phyloP scores from a whole-genome alignment of 1,140 invertebrate species.

The Vanessa tameamea region DNA sequence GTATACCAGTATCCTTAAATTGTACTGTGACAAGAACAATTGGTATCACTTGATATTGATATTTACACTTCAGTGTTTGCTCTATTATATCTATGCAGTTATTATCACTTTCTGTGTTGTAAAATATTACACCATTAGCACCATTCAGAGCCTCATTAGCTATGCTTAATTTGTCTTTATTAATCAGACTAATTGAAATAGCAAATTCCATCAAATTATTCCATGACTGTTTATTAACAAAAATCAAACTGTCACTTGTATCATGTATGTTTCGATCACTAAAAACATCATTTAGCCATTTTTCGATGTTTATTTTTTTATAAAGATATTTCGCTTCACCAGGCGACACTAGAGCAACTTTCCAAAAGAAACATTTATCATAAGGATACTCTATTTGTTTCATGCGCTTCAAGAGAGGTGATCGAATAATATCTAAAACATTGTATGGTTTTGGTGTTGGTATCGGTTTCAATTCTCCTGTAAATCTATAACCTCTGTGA shows the following conservation, averaged over 20 bases:
- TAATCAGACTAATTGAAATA: slow-evolving; percentile 65
- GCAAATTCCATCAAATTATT: slow-evolving; percentile 75
- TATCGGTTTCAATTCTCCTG: slow-evolving; percentile 63
- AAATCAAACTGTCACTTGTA: slow-evolving; percentile 59
- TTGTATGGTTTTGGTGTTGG: slow-evolving; percentile 68
- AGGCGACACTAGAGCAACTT: slow-evolving; percentile 84
- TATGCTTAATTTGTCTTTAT: slow-evolving; percentile 49
- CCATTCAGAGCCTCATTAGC: slow-evolving; percentile 68
- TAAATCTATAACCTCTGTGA: slow-evolving; percentile 73
- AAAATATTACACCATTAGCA: slow-evolving; percentile 72
- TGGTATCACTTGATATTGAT: slow-evolving; percentile 67
- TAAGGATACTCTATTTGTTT: slow-evolving; percentile 77
- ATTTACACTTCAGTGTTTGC: slow-evolving; percentile 71
- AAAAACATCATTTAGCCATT: slow-evolving; percentile 69
- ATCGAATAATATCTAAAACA: slow-evolving; percentile 76
- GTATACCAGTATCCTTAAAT: slow-evolving; percentile 37
- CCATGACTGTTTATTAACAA: slow-evolving; percentile 74
- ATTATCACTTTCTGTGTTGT: slow-evolving; percentile 56
- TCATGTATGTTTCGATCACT: slow-evolving; percentile 56
- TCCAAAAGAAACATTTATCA: slow-evolving; percentile 84
- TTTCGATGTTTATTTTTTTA: slow-evolving; percentile 61
- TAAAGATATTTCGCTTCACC: slow-evolving; percentile 64
- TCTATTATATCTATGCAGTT: slow-evolving; percentile 67
- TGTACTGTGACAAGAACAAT: slow-evolving; percentile 62
- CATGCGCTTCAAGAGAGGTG: slow-evolving; percentile 72